Evolutionary conservation across 37 sponge, comb jelly and placozoan genomes (phyloP).

Genomic region (Cliona cf. orientalis): DNA sequence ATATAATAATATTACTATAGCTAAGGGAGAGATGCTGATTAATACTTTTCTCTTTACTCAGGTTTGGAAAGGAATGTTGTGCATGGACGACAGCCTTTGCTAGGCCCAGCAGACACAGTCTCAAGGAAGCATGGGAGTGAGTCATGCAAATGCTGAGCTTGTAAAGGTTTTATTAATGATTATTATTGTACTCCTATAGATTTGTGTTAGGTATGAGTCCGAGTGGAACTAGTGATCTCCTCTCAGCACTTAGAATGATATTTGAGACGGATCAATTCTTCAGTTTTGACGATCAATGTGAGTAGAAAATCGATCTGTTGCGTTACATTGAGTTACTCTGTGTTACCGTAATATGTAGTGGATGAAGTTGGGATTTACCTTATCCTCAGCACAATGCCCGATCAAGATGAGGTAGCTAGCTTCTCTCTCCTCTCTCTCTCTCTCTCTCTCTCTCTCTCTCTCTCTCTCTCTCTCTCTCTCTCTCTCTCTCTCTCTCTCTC

Average conservation of each 20-base stretch:
- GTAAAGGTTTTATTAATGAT: background rate
- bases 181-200: slow-evolving; percentile 1
- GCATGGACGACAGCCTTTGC: slow-evolving; percentile 20
- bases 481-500: too few species aligned
- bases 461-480: too few species aligned
- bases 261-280: slow-evolving; percentile 17
- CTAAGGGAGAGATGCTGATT: background rate
- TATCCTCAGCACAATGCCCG: slow-evolving; percentile 16
- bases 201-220: slow-evolving; percentile 39
- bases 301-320: background rate
- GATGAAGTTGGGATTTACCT: slow-evolving; percentile 43
- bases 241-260: slow-evolving; percentile 11
- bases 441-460: too few species aligned
- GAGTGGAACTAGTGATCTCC: slow-evolving; percentile 26
- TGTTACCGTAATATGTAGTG: background rate
- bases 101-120: background rate
- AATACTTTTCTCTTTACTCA: background rate
- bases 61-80: slow-evolving; percentile 34
- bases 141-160: background rate
- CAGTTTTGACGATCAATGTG: background rate
- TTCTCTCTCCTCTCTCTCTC: too few species aligned
- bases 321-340: background rate
- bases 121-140: slow-evolving; percentile 53
- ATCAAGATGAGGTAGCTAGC: slow-evolving; percentile 21
- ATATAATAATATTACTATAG: background rate